These are phyloP conservation scores for Triplophysa dalaica DNA, from an alignment of 2,113 vertebrate genomes.

Conservation along the genomic window DNA sequence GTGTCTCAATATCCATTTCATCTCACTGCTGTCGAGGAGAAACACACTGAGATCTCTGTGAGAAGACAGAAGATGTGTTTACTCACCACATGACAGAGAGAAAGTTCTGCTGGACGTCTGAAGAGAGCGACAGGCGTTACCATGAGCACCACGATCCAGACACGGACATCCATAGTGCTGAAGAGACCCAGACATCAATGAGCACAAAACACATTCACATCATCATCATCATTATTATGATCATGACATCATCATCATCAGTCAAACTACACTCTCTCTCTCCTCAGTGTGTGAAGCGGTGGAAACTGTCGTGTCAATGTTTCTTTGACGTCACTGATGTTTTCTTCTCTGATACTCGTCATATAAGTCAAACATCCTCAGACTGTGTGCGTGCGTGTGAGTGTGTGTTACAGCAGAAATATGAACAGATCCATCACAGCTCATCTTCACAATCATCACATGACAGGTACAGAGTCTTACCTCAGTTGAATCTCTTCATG, in stretches of 20 bases:
- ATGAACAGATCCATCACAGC: no score
- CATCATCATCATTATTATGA: neutral
- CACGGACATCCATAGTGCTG: slow-evolving; percentile 83
- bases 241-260: no score
- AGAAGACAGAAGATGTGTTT: neutral
- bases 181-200: slow-evolving; percentile 34
- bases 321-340: neutral
- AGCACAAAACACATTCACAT: neutral
- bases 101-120: slow-evolving; percentile 60
- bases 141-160: slow-evolving; percentile 76
- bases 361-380: no score
- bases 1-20: no score
- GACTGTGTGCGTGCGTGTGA: neutral
- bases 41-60: no score
- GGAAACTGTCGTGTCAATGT: no score
- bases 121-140: slow-evolving; percentile 67
- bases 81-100: slow-evolving; percentile 82
- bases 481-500: neutral
- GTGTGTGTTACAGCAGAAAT: slow-evolving; percentile 15
- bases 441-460: no score
- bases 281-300: no score
- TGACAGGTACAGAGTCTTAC: neutral
- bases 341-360: no score
- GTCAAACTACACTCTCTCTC: no score
- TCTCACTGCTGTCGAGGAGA: no score